Percentiles rank a stretch among this genome's conserved stretches.
phyloP scores from a whole-genome alignment of 2,113 vertebrate genomes.

The Ailurus styani region DNA sequence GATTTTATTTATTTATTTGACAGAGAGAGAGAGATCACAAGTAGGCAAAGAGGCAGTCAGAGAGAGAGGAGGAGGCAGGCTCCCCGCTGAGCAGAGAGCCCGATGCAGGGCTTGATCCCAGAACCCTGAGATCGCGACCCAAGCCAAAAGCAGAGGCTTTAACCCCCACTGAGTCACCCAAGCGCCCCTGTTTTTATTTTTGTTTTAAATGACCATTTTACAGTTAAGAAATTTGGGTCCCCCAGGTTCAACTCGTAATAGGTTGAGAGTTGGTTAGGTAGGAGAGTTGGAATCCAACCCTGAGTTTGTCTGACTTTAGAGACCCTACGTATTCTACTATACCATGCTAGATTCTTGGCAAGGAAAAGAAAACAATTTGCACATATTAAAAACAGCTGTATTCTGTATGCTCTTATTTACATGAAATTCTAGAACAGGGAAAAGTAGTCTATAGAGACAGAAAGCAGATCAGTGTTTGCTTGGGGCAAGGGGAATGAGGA shows the following conservation, averaged over 20 bases:
- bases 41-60: too few species aligned
- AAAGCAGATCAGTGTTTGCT: not conserved
- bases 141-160: too few species aligned
- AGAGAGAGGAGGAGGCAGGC: too few species aligned
- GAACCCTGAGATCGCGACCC: too few species aligned
- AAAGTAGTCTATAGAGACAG: not conserved
- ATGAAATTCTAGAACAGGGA: not conserved
- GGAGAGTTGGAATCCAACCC: not conserved
- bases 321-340: not conserved
- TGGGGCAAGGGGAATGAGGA: not conserved
- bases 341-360: not conserved
- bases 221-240: not conserved
- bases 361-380: not conserved
- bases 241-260: not conserved
- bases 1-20: too few species aligned
- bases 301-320: not conserved
- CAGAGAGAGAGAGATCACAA: too few species aligned
- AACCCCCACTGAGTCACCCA: too few species aligned
- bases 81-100: too few species aligned
- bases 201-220: slow-evolving; percentile 21
- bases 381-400: slow-evolving; percentile 33
- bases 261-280: not conserved
- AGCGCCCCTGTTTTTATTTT: too few species aligned
- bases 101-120: too few species aligned
- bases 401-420: slow-evolving; percentile 4